Conservation (phyloP, 2,888 invertebrate genomes). For the Tetragonula carbonaria region DNA sequence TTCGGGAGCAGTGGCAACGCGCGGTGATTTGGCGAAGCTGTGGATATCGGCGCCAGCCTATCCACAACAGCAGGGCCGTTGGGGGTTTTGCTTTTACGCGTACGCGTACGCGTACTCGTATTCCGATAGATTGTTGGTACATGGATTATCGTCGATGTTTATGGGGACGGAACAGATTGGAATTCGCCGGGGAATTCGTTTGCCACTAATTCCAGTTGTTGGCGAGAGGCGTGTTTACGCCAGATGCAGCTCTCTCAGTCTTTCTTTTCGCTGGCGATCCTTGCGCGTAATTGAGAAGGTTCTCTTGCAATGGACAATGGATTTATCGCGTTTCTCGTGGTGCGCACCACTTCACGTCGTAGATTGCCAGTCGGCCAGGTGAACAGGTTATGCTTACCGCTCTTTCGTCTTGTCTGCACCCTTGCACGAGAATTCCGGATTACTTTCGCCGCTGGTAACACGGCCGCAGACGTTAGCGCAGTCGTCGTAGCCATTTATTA, state of each 20-base stretch:
- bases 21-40: neutral
- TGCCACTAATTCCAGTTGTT: neutral
- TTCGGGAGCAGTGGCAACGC: neutral
- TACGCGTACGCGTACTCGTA: too few species aligned
- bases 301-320: too few species aligned
- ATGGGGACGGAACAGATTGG: constrained; percentile 7
- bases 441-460: constrained; percentile 78
- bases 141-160: constrained; percentile 21
- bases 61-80: neutral
- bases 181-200: neutral
- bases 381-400: constrained; percentile 64
- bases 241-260: neutral
- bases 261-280: neutral
- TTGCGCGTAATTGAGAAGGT: neutral
- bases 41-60: neutral
- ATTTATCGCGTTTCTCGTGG: too few species aligned
- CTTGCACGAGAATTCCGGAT: constrained; percentile 82
- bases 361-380: neutral
- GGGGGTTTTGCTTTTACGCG: too few species aligned
- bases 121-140: constrained; percentile 5
- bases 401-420: constrained; percentile 82
- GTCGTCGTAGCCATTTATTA: constrained; percentile 87
- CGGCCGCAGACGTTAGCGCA: constrained; percentile 88
- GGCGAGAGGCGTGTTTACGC: neutral
- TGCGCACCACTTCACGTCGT: neutral